Base-by-base conservation (phyloP, 2,113 vertebrate species). In the Oncorhynchus mykiss region DNA sequence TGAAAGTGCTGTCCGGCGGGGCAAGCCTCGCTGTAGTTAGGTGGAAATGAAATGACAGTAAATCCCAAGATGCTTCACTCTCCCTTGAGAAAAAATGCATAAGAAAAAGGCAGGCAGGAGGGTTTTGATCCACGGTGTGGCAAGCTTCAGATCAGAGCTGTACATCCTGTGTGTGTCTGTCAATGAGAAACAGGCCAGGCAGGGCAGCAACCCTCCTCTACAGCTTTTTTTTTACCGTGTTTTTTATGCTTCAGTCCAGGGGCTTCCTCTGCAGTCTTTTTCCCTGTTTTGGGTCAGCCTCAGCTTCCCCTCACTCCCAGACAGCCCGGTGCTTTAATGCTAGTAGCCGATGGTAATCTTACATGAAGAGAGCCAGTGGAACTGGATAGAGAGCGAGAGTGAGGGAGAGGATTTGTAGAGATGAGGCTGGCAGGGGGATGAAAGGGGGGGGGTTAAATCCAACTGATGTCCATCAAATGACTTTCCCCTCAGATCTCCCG, bases 41-140 rank as follows among this genome's bases (percentile, higher is more conserved):
- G 75, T 73, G 39, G 70, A 83, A 88, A 88, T 73, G 78, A 88
- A 88, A 84, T 80, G 79, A 74, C 59, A 84, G 84, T 86, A 88
- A 91, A 88, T 92, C 85, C 89, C 83, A 86, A 78, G 81, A 84
- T 84, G 84, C 79, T 82, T 86, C 80, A 83, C 79, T 92, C 78
- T 83, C 25, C 39, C 16, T 2, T 14, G 20, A 34, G 5, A 20
- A 27, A 11, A 29, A 91, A 85, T 72, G 74, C 78, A 70, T 77
- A 57, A 78, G 78, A 59, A 78, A 80, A 82, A 82, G 57, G 78
- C 29, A 78, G 31, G 62, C 69, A 79, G 77, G 59, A 60, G 62
- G 76, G 62, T 88, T 91, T 91, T 45, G 88, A 92, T 91, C 90
- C 89, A 73, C 51, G 31, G 80, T 73, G 65, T 76, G 78, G 70